Evolutionary conservation across 2,888 invertebrate genomes (phyloP).

Genomic region (Aphodius sticticus): DNA sequence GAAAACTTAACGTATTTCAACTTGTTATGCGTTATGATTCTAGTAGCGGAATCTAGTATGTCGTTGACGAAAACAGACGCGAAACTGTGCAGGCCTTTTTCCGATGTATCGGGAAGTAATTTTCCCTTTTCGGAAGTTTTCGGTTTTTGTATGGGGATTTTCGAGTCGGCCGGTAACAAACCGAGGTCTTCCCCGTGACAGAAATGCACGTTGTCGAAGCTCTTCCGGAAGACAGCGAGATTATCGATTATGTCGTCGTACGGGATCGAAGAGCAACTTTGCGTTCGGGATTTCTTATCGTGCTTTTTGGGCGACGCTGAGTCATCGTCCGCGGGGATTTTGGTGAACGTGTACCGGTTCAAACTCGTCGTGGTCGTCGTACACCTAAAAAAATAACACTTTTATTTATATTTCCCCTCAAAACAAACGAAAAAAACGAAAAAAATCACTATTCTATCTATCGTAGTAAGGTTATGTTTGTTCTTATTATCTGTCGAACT

Average conservation of each 20-base stretch:
- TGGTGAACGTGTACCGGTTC: constrained; percentile 55
- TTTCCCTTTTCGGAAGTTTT: constrained; percentile 25
- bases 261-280: constrained; percentile 58
- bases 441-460: neutral
- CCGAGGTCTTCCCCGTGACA: constrained; percentile 49
- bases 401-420: neutral
- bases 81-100: constrained; percentile 43
- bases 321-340: constrained; percentile 51
- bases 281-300: constrained; percentile 56
- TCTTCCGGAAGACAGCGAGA: constrained; percentile 58
- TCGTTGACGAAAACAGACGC: constrained; percentile 48
- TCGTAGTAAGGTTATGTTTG: neutral
- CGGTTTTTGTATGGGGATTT: constrained; percentile 31
- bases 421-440: neutral
- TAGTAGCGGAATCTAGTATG: constrained; percentile 49
- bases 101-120: constrained; percentile 34
- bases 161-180: constrained; percentile 36
- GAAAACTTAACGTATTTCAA: constrained; percentile 39
- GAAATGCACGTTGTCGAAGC: constrained; percentile 58
- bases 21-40: constrained; percentile 43
- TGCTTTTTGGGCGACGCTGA: constrained; percentile 38
- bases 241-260: constrained; percentile 60
- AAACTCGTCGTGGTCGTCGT: constrained; percentile 53
- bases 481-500: neutral
- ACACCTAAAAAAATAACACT: constrained; percentile 20